Base-by-base conservation (phyloP, 2,797 vertebrate species). In the Paratrypauchen microcephalus region DNA sequence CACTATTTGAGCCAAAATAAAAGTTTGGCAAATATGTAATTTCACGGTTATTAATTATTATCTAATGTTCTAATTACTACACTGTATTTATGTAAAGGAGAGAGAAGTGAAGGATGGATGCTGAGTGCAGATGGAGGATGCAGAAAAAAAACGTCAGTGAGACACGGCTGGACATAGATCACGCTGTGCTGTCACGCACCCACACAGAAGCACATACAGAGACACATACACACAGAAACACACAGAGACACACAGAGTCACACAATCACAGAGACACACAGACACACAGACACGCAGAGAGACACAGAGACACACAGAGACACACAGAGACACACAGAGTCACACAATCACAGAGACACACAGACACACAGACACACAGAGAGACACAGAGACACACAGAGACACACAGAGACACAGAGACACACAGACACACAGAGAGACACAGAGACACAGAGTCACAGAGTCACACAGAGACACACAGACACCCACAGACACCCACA, bases 151-250 rank as follows among this genome's bases (percentile, higher is more conserved):
- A 61, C 36, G 65, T 83, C 69, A 71, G 78, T 41, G 76, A 85
- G 80, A 81, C 65, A 65, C 74, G 71, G 73, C 69, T 85, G 83
- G 76, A 74, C 81, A 69, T 72, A 61, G 69, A 82, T 75, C 65
- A 78, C 75, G 78, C 68, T 71, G 57, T 78, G 73, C 76, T 70
- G 60, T 81, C 75, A 80, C 75, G 76, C 86, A 77, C 84, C 66
- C 85, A 86, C 85, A 77, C 83, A 79, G 65, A 69, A 48, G 80
- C 77, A 84, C 57, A 74, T 45, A 41, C 39, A 41, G 11, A 15
- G 41, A 45, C 41, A 45, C 15, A 13, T 13, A 45, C 68, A 55
- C 52, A 55, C 52, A 8, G 16, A n/a, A 0, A 1, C 52, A 54
- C 52, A 68, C 21, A 64, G 13, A 45, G 2, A 45, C 41, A 62